These are phyloP conservation scores for Grantiella picta DNA, from an alignment of 2,113 vertebrate species.

Conservation along the genomic window DNA sequence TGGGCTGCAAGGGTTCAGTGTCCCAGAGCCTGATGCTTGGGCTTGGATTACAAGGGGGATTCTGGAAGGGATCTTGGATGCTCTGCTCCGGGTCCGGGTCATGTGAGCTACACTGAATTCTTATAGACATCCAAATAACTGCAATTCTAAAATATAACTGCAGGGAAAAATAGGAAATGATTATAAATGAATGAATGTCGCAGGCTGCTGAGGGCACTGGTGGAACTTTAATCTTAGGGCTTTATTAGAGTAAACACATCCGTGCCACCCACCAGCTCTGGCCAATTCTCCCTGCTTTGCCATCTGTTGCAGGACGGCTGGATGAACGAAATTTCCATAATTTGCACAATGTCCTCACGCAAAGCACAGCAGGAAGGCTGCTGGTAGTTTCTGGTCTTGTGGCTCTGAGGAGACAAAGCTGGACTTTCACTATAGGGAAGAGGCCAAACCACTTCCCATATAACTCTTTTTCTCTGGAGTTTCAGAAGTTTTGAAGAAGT, in stretches of 20 bases:
- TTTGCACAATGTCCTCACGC: neutral
- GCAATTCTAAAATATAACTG: neutral
- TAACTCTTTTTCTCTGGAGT: neutral
- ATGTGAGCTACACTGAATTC: neutral
- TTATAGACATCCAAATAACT: neutral
- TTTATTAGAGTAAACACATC: slow-evolving; percentile 1
- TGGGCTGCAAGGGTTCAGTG: neutral
- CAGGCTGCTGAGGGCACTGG: slow-evolving; percentile 33
- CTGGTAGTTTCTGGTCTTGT: neutral
- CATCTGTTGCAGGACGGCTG: slow-evolving; percentile 46
- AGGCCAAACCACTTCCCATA: neutral
- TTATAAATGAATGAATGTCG: neutral
- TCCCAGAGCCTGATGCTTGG: neutral
- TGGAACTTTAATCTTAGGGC: slow-evolving; percentile 25
- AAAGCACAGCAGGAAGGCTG: neutral
- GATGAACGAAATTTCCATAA: slow-evolving; percentile 14
- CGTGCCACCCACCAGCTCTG: neutral
- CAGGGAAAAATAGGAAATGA: neutral
- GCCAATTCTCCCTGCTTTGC: slow-evolving; percentile 23
- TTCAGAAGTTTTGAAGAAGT: neutral
- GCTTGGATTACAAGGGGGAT: neutral
- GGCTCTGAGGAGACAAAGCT: neutral
- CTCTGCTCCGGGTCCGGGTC: neutral
- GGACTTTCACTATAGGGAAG: neutral
- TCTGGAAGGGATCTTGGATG: neutral